Conservation (phyloP, 2,888 invertebrate species). For the Tetropium fuscum region DNA sequence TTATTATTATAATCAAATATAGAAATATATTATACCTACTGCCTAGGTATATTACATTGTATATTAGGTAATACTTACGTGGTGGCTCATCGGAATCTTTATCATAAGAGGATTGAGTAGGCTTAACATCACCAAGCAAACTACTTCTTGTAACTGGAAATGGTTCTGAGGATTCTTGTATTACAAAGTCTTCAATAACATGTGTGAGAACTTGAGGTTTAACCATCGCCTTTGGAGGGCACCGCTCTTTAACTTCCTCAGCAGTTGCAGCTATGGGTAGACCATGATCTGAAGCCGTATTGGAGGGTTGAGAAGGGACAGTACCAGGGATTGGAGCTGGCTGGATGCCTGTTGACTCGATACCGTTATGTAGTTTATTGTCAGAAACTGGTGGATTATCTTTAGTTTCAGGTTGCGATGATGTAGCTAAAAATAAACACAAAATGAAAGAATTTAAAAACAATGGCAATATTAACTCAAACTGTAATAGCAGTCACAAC, state of each 20-base stretch:
- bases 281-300: conserved; percentile 51
- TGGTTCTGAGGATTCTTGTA: conserved; percentile 93
- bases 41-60: too few species aligned
- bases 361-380: conserved; percentile 40
- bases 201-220: conserved; percentile 96
- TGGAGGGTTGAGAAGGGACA: conserved; percentile 56
- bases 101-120: conserved; percentile 68
- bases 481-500: conserved; percentile 13
- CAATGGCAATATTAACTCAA: not conserved
- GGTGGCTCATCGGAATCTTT: conserved; percentile 80
- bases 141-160: conserved; percentile 79
- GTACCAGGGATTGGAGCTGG: conserved; percentile 62
- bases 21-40: too few species aligned
- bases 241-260: conserved; percentile 65
- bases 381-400: conserved; percentile 38
- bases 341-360: conserved; percentile 53
- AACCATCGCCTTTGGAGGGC: conserved; percentile 91
- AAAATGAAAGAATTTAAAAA: not conserved
- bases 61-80: conserved; percentile 76
- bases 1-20: too few species aligned
- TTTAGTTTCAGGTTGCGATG: conserved; percentile 45
- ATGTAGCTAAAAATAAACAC: conserved; percentile 38
- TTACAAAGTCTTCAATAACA: conserved; percentile 96
- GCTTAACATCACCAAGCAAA: conserved; percentile 63
- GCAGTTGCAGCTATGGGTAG: conserved; percentile 61